Percentiles rank a stretch among this genome's conserved stretches.
phyloP scores from a whole-genome alignment of 1,140 invertebrate species.

The Platyscapa corneri region DNA sequence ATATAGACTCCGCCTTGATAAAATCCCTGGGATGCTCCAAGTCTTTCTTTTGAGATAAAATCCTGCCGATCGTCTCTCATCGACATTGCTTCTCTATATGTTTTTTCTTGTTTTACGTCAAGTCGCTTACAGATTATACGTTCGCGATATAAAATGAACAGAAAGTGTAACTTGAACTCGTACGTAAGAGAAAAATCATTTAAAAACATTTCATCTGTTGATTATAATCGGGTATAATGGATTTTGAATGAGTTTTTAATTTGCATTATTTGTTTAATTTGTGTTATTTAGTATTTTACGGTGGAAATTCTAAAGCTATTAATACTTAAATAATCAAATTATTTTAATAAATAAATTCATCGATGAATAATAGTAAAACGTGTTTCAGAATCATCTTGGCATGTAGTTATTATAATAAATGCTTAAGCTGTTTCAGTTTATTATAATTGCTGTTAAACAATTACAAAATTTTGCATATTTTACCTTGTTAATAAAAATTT shows the following conservation, averaged over 20 bases:
- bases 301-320: not conserved
- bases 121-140: slow-evolving; percentile 1
- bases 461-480: too few relatives aligned
- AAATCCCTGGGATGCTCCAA: slow-evolving; percentile 26
- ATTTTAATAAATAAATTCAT: not conserved
- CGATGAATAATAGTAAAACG: not conserved
- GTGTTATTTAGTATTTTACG: not conserved
- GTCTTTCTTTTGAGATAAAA: slow-evolving; percentile 48
- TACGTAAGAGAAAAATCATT: not conserved
- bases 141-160: not conserved
- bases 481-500: too few relatives aligned
- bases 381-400: too few relatives aligned
- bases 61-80: slow-evolving; percentile 43
- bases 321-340: not conserved
- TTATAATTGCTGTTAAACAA: too few relatives aligned
- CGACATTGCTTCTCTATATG: not conserved
- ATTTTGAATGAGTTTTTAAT: not conserved
- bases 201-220: slow-evolving; percentile 6
- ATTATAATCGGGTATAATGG: slow-evolving; percentile 2
- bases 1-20: slow-evolving; percentile 30
- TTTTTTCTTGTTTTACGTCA: not conserved
- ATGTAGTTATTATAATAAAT: too few relatives aligned
- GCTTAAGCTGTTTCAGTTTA: too few relatives aligned
- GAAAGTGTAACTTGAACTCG: not conserved
- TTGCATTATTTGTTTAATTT: not conserved